Base-by-base conservation (phyloP, 1,140 invertebrate genomes). In the Caenorhabditis inopinata region DNA sequence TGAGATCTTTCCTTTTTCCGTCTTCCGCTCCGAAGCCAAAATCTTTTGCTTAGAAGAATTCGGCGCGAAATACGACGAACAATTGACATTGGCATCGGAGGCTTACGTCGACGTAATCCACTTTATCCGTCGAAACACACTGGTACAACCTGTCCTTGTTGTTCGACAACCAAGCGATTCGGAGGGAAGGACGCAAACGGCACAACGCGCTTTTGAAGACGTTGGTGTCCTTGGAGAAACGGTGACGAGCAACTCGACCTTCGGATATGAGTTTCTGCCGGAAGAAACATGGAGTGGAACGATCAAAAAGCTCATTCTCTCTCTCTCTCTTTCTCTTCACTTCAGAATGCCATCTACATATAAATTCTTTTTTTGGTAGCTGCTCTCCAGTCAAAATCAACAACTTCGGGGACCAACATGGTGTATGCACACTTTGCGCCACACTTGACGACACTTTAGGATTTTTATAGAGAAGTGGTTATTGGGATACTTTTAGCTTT, bases 101-200 rank as follows among this genome's bases (percentile, higher is more conserved):
- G 58, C 27, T 68, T 68, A 68, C 58, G 58, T 68, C 35, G 32
- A 38, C 58, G 58, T 68, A 68, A 68, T 68, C 58, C 58, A 68
- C 32, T 68, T 68, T 68, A 68, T 68, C 58, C 58, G 58, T 6
- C 32, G 16, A 21, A 42, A 42, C 2, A 18, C 38, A 68, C 58
- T 68, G 23, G 58, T 68, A 68, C 58, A 38, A 42, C 58, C 58
- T 68, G 51, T 58, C 51, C 51, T 58, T n/a, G n/a, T n/a, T 68
- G 58, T 68, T 68, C 32, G 27, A 42, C 58, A 68, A 68, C 7
- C 51, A 58, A 58, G 51, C 29, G 12, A 14, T 29, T 29, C 2
- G n/a, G 38, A 12, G 38, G 23, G 25, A 9, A 68, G 2, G n/a
- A 42, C 9, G 12, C 6, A n/a, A n/a, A 38, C n/a, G n/a, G n/a